A percentile compares a stretch with the other conserved stretches of the same genome.
These are phyloP conservation scores for Pristionchus mayeri DNA, from an alignment of 2,888 invertebrate species.

Conservation along the genomic window DNA sequence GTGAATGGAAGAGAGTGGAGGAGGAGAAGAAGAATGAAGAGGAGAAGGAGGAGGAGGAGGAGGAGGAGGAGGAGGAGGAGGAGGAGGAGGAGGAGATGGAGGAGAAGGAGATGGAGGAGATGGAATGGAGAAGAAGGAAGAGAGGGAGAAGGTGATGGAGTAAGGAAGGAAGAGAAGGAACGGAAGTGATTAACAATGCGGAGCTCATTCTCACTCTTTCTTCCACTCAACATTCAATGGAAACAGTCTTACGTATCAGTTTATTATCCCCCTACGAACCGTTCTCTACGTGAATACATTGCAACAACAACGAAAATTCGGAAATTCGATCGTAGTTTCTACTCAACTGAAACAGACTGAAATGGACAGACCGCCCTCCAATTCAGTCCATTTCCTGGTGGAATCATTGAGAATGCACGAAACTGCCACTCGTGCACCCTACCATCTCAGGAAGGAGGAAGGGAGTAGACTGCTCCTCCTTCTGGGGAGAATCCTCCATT, in stretches of 20 bases:
- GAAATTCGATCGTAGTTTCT: conserved; percentile 1
- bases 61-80: neutral
- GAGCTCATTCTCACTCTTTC: neutral
- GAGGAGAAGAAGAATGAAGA: conserved; percentile 15
- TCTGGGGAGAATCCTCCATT: too few species aligned
- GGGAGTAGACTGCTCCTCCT: neutral
- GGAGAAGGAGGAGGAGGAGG: neutral
- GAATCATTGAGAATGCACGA: neutral
- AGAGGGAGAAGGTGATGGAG: neutral
- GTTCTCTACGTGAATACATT: neutral
- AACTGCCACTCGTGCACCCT: neutral
- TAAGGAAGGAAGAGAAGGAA: neutral
- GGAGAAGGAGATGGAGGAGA: neutral
- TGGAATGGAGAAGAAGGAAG: neutral
- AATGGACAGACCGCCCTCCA: neutral
- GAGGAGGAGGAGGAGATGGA: neutral
- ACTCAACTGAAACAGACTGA: conserved; percentile 14
- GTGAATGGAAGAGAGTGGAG: neutral
- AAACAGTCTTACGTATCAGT: too few species aligned
- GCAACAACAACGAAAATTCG: neutral
- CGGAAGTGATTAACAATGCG: too few species aligned
- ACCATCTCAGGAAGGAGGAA: neutral
- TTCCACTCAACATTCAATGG: neutral
- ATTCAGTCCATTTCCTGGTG: neutral
- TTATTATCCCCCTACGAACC: neutral